phyloP scores from a whole-genome alignment of 2,888 invertebrate species.

The Dorcus parallelipipedus region DNA sequence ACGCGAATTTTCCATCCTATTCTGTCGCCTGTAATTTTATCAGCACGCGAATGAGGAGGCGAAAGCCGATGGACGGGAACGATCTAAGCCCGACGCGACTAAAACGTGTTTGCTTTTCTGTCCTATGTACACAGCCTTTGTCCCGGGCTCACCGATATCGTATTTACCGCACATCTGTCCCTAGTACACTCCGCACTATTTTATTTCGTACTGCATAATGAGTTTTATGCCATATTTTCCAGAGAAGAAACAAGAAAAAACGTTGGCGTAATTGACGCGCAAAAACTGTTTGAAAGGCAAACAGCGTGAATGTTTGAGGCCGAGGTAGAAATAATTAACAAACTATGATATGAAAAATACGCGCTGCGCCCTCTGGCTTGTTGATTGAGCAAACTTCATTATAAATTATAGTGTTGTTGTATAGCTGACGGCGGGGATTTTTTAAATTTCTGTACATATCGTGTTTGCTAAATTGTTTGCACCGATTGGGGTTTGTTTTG shows the following conservation, averaged over 20 bases:
- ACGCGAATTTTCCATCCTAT: neutral
- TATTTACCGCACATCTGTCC: slow-evolving; percentile 48
- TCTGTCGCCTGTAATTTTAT: neutral
- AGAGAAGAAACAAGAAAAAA: no score
- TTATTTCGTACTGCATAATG: neutral
- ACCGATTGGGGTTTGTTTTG: slow-evolving; percentile 21
- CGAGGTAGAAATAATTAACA: slow-evolving; percentile 19
- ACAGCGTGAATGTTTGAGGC: slow-evolving; percentile 18
- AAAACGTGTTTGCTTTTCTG: slow-evolving; percentile 49
- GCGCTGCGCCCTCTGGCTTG: slow-evolving; percentile 37
- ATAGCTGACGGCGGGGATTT: slow-evolving; percentile 45
- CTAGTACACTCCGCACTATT: slow-evolving; percentile 17
- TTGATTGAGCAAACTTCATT: slow-evolving; percentile 47
- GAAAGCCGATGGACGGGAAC: slow-evolving; percentile 24
- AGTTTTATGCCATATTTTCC: neutral
- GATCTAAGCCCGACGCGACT: slow-evolving; percentile 36
- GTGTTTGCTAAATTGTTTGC: slow-evolving; percentile 28
- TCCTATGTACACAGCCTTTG: slow-evolving; percentile 52
- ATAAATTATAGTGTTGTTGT: slow-evolving; percentile 47
- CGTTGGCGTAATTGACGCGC: neutral
- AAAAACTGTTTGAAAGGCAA: slow-evolving; percentile 9
- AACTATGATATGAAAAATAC: slow-evolving; percentile 39
- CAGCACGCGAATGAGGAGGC: slow-evolving; percentile 1
- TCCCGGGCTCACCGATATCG: slow-evolving; percentile 48
- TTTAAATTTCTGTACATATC: slow-evolving; percentile 44